Evolutionary conservation across 2,113 vertebrate genomes (phyloP).

Genomic region (Forbesichthys papilliferus): DNA sequence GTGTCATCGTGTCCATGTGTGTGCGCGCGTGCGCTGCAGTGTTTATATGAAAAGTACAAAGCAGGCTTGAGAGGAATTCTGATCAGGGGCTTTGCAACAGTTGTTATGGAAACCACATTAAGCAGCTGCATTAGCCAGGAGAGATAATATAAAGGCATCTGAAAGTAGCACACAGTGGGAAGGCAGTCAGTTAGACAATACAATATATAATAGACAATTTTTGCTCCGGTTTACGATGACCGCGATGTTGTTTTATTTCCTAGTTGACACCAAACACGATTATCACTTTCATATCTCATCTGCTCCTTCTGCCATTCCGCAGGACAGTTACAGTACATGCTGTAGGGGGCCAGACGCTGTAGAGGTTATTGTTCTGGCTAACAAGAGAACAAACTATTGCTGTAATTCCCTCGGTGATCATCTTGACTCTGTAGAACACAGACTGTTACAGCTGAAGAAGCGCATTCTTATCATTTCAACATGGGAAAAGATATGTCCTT

Average conservation of each 20-base stretch:
- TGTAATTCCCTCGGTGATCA: no score
- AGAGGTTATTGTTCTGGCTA: conserved; percentile 47
- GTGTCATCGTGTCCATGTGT: conserved; percentile 37
- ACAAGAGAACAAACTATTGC: conserved; percentile 14
- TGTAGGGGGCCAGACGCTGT: conserved; percentile 51
- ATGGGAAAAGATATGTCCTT: no score
- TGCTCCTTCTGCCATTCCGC: conserved; percentile 26
- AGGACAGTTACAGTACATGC: conserved; percentile 27
- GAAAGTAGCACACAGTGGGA: conserved; percentile 62
- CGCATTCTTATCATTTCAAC: no score
- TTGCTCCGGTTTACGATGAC: conserved; percentile 56
- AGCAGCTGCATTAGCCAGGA: conserved; percentile 69
- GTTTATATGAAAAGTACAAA: conserved; percentile 74
- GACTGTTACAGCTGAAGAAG: no score
- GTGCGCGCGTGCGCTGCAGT: conserved; percentile 62
- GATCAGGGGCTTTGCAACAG: conserved; percentile 77
- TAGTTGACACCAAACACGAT: conserved; percentile 49
- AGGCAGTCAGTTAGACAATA: conserved; percentile 56
- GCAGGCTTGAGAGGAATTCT: conserved; percentile 69
- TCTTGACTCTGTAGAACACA: no score
- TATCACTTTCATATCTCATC: conserved; percentile 44
- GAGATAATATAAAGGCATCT: conserved; percentile 67
- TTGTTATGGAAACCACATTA: conserved; percentile 79
- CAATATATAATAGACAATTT: conserved; percentile 64
- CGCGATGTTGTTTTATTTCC: conserved; percentile 56